Conservation (phyloP, 2,797 vertebrate genomes). For the Lophotriccus pileatus region DNA sequence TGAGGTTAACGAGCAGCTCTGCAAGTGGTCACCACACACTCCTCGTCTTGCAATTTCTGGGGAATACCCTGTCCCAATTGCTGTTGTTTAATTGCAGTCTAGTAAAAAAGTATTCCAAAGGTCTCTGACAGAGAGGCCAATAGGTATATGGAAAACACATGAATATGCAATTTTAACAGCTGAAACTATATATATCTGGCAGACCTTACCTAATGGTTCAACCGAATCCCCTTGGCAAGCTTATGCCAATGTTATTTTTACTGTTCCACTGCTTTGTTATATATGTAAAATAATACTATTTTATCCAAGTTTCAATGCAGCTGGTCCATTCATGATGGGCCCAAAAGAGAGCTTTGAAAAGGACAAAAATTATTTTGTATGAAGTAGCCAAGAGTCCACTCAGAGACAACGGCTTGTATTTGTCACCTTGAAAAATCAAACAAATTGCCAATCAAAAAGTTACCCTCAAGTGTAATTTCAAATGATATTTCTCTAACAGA, state of each 20-base stretch:
- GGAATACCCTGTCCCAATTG: slow-evolving; percentile 35
- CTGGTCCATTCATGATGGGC: slow-evolving; percentile 22
- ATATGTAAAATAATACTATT: slow-evolving; percentile 50
- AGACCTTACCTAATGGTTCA: slow-evolving; percentile 49
- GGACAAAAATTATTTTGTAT: slow-evolving; percentile 3
- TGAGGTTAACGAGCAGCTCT: slow-evolving; percentile 14
- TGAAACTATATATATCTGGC: slow-evolving; percentile 61
- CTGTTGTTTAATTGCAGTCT: slow-evolving; percentile 38
- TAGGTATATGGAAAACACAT: slow-evolving; percentile 62
- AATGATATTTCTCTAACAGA: slow-evolving; percentile 34
- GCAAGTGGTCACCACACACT: neutral
- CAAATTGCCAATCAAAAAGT: slow-evolving; percentile 4
- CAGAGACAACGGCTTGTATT: neutral
- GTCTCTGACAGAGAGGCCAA: neutral
- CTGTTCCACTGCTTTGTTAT: slow-evolving; percentile 43
- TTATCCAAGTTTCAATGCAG: slow-evolving; percentile 47
- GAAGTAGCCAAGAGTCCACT: neutral
- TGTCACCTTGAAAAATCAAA: slow-evolving; percentile 41
- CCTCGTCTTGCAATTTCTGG: neutral
- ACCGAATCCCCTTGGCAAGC: slow-evolving; percentile 50
- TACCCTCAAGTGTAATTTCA: neutral
- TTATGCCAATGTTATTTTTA: slow-evolving; percentile 60
- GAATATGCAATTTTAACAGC: slow-evolving; percentile 64
- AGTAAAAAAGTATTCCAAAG: slow-evolving; percentile 28
- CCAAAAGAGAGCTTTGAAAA: slow-evolving; percentile 38